Evolutionary conservation across 2,113 vertebrate species (phyloP).

Genomic region (Oryzias woworae): DNA sequence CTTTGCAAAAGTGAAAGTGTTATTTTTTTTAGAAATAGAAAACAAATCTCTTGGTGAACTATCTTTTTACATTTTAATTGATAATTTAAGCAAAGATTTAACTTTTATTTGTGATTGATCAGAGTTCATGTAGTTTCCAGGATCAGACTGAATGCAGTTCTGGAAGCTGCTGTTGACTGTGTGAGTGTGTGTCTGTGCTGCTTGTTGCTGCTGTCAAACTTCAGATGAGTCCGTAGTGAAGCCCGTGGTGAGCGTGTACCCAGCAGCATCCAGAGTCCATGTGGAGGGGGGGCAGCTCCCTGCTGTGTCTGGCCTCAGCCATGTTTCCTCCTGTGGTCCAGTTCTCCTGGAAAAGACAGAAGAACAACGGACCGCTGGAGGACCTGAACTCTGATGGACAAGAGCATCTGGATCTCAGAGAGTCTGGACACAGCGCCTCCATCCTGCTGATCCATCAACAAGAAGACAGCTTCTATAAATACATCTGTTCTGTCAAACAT

Average conservation of each 20-base stretch:
- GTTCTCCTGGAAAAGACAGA: slow-evolving; percentile 35
- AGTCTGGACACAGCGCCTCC: slow-evolving; percentile 1
- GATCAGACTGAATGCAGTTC: neutral
- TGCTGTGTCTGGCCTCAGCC: too few species aligned
- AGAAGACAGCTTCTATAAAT: neutral
- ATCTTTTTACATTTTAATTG: too few species aligned
- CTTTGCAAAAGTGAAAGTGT: too few species aligned
- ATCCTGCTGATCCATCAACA: neutral
- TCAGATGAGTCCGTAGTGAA: too few species aligned
- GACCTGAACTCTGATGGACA: neutral
- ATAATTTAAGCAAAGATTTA: too few species aligned
- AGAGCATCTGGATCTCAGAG: slow-evolving; percentile 33
- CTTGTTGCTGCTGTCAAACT: too few species aligned
- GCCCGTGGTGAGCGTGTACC: too few species aligned
- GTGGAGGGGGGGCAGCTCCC: neutral
- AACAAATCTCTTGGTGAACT: too few species aligned
- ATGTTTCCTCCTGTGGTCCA: slow-evolving; percentile 7
- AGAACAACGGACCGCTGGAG: rapidly evolving
- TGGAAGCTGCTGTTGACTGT: neutral
- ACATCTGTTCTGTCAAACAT: slow-evolving; percentile 24
- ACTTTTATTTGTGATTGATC: neutral
- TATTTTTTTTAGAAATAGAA: too few species aligned
- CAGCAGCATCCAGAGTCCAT: too few species aligned
- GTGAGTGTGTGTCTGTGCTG: too few species aligned
- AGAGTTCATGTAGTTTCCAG: neutral